A percentile compares a stretch with the other conserved stretches of the same genome.
These are phyloP conservation scores for Hycleus phaleratus DNA, from an alignment of 1,140 invertebrate species.

Conservation along the genomic window DNA sequence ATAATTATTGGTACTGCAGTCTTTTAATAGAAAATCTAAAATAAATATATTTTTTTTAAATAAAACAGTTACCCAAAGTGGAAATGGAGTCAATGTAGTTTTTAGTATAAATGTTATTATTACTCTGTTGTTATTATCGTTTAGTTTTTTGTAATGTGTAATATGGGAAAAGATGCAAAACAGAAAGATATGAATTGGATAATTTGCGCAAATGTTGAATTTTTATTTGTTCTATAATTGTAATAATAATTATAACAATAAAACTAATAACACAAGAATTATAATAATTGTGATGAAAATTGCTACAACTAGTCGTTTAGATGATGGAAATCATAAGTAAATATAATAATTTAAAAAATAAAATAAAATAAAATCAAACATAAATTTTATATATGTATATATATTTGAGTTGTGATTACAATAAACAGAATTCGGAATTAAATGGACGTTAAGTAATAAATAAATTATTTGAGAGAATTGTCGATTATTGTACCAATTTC, in stretches of 20 bases:
- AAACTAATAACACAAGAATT: background rate
- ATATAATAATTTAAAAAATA: too few species aligned
- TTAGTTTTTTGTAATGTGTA: constrained; percentile 3
- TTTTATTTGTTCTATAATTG: constrained; percentile 1
- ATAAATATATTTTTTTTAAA: too few species aligned
- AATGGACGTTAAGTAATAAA: too few species aligned
- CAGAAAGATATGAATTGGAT: too few species aligned
- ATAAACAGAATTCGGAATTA: too few species aligned
- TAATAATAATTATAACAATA: constrained; percentile 4
- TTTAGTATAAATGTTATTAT: constrained; percentile 7
- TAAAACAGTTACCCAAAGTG: constrained; percentile 13
- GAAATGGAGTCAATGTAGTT: constrained; percentile 2
- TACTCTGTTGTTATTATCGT: constrained; percentile 6
- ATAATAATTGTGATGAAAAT: constrained; percentile 14
- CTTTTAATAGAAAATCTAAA: too few species aligned
- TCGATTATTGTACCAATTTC: too few species aligned
- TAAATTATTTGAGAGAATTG: too few species aligned
- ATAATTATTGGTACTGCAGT: too few species aligned
- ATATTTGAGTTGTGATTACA: too few species aligned
- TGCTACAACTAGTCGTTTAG: constrained; percentile 15
- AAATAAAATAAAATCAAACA: too few species aligned
- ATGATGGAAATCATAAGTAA: background rate
- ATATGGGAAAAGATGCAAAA: background rate
- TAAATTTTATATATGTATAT: too few species aligned
- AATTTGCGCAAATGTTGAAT: background rate